Evolutionary conservation across 1,140 invertebrate genomes (phyloP).

Genomic region (Drosophila pectinifera): DNA sequence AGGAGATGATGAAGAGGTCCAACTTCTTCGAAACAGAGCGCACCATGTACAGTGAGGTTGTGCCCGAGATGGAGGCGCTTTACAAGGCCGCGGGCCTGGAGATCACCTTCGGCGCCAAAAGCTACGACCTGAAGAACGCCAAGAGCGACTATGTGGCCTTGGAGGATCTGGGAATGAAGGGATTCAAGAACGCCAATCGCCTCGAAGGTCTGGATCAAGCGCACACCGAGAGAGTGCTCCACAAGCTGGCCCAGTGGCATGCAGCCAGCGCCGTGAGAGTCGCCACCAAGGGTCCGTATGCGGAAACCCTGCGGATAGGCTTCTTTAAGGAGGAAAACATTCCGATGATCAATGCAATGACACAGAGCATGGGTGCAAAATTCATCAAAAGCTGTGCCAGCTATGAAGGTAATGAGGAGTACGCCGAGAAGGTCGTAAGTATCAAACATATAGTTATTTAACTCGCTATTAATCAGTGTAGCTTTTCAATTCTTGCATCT

Average conservation of each 20-base stretch:
- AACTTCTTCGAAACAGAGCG: conserved; percentile 62
- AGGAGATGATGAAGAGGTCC: conserved; percentile 36
- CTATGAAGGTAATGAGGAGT: conserved; percentile 51
- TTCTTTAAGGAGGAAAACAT: conserved; percentile 56
- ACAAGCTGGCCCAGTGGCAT: conserved; percentile 86
- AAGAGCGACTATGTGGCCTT: conserved; percentile 82
- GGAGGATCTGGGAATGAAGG: conserved; percentile 86
- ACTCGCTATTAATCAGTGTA: too few relatives aligned
- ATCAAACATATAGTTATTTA: neutral
- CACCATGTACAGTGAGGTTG: conserved; percentile 54
- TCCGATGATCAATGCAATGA: conserved; percentile 46
- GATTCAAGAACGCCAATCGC: conserved; percentile 85
- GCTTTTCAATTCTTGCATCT: too few relatives aligned
- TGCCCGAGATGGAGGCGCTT: conserved; percentile 72
- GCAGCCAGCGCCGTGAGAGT: conserved; percentile 84
- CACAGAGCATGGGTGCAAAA: conserved; percentile 26
- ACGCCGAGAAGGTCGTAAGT: conserved; percentile 59
- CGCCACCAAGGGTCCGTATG: conserved; percentile 85
- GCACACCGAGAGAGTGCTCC: conserved; percentile 85
- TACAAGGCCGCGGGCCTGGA: conserved; percentile 74
- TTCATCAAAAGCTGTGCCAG: conserved; percentile 46
- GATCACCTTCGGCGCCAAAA: conserved; percentile 53
- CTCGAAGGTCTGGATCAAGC: conserved; percentile 85
- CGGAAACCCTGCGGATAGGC: conserved; percentile 2
- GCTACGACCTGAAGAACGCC: conserved; percentile 50